Base-by-base conservation (phyloP, 1,140 invertebrate genomes). In the Aphaenogaster ashmeadi region DNA sequence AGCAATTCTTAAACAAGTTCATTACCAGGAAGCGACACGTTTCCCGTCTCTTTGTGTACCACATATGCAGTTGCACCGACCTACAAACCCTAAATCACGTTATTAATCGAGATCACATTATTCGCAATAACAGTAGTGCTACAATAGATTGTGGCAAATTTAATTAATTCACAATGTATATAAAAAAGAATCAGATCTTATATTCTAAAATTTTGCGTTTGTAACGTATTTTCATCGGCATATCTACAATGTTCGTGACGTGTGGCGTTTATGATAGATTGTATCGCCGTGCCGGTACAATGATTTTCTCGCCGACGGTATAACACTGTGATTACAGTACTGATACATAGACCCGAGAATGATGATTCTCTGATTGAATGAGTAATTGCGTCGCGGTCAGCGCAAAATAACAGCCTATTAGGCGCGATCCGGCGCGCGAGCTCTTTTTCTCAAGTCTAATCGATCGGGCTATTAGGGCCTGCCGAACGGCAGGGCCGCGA, bases 311-410 rank as follows among this genome's bases (percentile, higher is more conserved):
- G 66, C 66, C 66, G 58, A 54, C 86, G 71, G 71, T 69, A 15
- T 27, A 77, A 85, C 85, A 84, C 88, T 75, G 56, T 93, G 90
- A 94, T 94, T 93, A 90, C 64, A 47, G 52, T 33, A 47, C 86
- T 90, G 92, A 93, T 93, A 84, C 90, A 93, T 90, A 87, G 87
- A 69, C 77, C 54, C 81, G 15, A 41, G 52, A 92, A 91, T 92
- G 71, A 93, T 93, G 91, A 93, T 92, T 92, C 90, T 92, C 88
- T 86, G 90, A 94, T 94, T 93, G 93, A 94, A 93, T 91, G 86
- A 91, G 75, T 94, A 94, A 94, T 93, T 93, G 92, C 88, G 81
- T 79, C 11, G 71, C 87, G 86, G 71, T 77, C 62, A 88, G 86
- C 77, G 66, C 85, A 67, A 92, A 94, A 93, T 94, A 94, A 94